phyloP scores from a whole-genome alignment of 2,888 invertebrate species.

The Noctua fimbriata region DNA sequence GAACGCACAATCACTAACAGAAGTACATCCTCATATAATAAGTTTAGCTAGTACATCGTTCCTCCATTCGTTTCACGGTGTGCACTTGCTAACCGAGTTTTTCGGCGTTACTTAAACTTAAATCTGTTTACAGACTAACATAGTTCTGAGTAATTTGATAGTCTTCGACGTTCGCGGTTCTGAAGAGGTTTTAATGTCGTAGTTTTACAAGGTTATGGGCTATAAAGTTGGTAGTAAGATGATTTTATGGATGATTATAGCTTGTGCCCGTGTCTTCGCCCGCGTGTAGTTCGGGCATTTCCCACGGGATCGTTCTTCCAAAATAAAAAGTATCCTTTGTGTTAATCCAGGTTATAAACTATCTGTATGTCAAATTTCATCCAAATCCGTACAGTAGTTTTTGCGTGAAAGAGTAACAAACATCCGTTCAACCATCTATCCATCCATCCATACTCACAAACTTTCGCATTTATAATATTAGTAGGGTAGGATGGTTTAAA shows the following conservation, averaged over 20 bases:
- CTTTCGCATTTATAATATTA: too few relatives aligned
- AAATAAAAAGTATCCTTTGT: too few relatives aligned
- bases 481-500: background rate
- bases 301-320: too few relatives aligned
- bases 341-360: too few relatives aligned
- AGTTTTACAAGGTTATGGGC: constrained; percentile 25
- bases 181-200: constrained; percentile 31
- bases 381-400: too few relatives aligned
- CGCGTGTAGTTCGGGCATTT: too few relatives aligned
- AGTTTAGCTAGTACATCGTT: constrained; percentile 85
- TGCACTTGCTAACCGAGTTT: constrained; percentile 79
- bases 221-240: background rate
- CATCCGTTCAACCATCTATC: too few relatives aligned
- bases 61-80: constrained; percentile 81
- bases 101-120: constrained; percentile 74
- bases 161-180: constrained; percentile 33
- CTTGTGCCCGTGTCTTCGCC: too few relatives aligned
- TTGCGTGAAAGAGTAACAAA: too few relatives aligned
- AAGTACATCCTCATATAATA: constrained; percentile 74
- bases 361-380: too few relatives aligned
- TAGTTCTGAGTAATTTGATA: constrained; percentile 61
- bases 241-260: background rate
- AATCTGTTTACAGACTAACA: constrained; percentile 70
- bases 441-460: too few relatives aligned
- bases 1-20: constrained; percentile 55